Conservation (phyloP, 2,797 vertebrate genomes). For the Sciaenops ocellatus region DNA sequence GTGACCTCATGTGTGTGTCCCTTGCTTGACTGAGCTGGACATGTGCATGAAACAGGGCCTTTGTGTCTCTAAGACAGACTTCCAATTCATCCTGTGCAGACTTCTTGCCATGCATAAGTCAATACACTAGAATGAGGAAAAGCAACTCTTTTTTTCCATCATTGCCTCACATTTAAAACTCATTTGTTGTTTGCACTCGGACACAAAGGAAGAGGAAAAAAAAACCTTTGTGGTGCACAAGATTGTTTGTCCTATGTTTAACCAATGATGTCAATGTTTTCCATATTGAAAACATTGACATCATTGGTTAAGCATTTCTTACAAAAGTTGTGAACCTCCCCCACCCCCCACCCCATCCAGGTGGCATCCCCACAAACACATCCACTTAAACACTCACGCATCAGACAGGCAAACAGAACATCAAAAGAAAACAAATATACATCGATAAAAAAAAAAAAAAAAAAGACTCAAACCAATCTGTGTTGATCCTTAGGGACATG, state of each 20-base stretch:
- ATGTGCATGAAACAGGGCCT: not conserved
- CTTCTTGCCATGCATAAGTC: not conserved
- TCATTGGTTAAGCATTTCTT: too few relatives aligned
- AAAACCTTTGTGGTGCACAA: not conserved
- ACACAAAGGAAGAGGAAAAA: not conserved
- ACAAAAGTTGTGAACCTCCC: too few relatives aligned
- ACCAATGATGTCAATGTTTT: too few relatives aligned
- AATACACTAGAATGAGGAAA: slow-evolving; percentile 31
- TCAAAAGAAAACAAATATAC: too few relatives aligned
- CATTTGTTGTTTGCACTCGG: not conserved
- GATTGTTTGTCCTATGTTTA: not conserved
- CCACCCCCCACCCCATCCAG: too few relatives aligned
- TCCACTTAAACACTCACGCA: too few relatives aligned
- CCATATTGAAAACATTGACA: too few relatives aligned
- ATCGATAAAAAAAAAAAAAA: too few relatives aligned
- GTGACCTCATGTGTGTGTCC: not conserved
- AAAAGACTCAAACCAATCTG: too few relatives aligned
- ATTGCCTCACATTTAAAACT: not conserved
- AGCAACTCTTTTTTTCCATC: not conserved
- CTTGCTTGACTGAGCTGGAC: not conserved
- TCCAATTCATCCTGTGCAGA: not conserved
- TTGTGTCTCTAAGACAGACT: not conserved
- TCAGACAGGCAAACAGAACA: too few relatives aligned
- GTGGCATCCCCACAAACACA: too few relatives aligned
- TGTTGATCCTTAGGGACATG: too few relatives aligned